A percentile compares a stretch with the other conserved stretches of the same genome.
Evolutionary conservation across 1,140 invertebrate genomes (phyloP).

Genomic region (Polyergus mexicanus): DNA sequence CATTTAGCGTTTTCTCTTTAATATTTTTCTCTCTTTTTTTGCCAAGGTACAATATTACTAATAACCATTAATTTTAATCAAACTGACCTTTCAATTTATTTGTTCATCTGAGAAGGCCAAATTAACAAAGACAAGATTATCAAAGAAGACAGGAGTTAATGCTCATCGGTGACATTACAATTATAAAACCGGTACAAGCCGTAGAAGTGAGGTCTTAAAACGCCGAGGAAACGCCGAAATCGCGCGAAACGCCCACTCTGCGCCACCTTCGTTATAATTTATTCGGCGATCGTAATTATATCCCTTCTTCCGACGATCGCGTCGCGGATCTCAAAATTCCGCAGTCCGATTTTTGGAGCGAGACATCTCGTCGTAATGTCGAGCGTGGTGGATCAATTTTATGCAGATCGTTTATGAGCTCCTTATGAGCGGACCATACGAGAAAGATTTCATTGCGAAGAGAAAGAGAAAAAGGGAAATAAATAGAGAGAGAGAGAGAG

Average conservation of each 20-base stretch:
- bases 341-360: slow-evolving; percentile 45
- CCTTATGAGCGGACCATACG: slow-evolving; percentile 61
- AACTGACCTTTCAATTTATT: neutral
- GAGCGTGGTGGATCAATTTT: slow-evolving; percentile 77
- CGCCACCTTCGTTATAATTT: slow-evolving; percentile 44
- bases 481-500: neutral
- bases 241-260: slow-evolving; percentile 15
- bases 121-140: slow-evolving; percentile 47
- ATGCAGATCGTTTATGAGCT: slow-evolving; percentile 78
- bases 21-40: neutral
- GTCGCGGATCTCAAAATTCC: slow-evolving; percentile 28
- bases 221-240: slow-evolving; percentile 30
- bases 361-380: slow-evolving; percentile 17
- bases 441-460: slow-evolving; percentile 11
- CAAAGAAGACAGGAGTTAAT: slow-evolving; percentile 34
- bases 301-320: neutral
- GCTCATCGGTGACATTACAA: slow-evolving; percentile 12
- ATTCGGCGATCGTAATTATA: slow-evolving; percentile 50
- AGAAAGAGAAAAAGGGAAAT: neutral
- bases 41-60: neutral
- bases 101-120: neutral
- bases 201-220: slow-evolving; percentile 16
- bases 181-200: slow-evolving; percentile 26
- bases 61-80: neutral
- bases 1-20: too few species aligned